These are phyloP conservation scores for Pseudochirops cupreus DNA, from an alignment of 2,797 vertebrate genomes.

Conservation along the genomic window DNA sequence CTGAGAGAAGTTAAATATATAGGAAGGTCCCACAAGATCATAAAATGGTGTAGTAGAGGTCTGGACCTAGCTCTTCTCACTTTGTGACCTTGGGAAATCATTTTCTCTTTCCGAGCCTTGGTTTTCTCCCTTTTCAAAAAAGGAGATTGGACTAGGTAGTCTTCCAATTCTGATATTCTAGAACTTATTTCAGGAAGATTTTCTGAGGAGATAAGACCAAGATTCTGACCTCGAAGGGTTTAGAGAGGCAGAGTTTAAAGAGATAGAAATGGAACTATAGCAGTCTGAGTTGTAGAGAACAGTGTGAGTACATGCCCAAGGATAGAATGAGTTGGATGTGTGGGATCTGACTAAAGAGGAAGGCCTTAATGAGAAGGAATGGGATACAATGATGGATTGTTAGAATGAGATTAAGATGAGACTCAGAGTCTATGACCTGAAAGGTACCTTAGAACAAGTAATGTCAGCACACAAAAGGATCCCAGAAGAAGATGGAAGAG, in stretches of 20 bases:
- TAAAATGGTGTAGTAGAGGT: neutral
- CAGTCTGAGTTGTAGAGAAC: neutral
- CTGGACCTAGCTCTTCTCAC: neutral
- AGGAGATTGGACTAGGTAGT: neutral
- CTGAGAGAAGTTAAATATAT: neutral
- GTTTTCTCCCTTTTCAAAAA: neutral
- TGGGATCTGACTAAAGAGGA: neutral
- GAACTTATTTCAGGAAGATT: neutral
- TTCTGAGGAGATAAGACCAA: neutral
- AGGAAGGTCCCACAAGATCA: neutral
- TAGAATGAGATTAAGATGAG: neutral
- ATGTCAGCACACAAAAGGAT: neutral
- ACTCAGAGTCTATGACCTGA: neutral
- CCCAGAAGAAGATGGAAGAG: neutral
- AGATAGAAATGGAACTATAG: neutral
- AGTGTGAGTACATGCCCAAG: neutral
- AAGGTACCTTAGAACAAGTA: neutral
- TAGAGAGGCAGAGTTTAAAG: neutral
- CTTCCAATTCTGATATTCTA: neutral
- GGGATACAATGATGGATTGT: neutral
- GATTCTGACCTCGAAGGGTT: neutral
- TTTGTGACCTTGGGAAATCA: neutral
- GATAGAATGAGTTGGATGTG: neutral
- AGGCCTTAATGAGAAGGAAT: neutral
- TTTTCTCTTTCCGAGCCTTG: neutral